phyloP scores from a whole-genome alignment of 2,113 vertebrate genomes.

The Callipepla squamata region DNA sequence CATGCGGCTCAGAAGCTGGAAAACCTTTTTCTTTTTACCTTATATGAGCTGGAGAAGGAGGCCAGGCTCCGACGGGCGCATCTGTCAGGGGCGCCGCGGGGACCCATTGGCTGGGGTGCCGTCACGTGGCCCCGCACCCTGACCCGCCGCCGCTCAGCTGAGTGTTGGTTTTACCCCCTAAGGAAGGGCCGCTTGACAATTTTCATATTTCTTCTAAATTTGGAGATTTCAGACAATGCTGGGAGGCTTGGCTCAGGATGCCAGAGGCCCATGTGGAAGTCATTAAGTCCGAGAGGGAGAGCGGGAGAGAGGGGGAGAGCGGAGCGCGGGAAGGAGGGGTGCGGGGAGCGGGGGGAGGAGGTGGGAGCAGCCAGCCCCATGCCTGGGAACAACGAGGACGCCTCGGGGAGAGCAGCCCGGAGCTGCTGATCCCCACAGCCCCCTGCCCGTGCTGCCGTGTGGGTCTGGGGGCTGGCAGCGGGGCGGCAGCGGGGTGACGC shows the following conservation, averaged over 20 bases:
- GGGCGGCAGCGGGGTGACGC: accelerated
- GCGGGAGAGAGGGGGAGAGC: constrained; percentile 62
- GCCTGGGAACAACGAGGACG: constrained; percentile 81
- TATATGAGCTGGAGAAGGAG: constrained; percentile 90
- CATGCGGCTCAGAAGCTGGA: constrained; percentile 74
- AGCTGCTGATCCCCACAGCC: constrained; percentile 76
- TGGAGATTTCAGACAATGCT: constrained; percentile 93
- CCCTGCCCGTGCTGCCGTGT: neutral
- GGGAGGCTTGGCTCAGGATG: constrained; percentile 82
- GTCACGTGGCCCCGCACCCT: constrained; percentile 77
- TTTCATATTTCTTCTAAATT: constrained; percentile 99
- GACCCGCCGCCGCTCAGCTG: constrained; percentile 81
- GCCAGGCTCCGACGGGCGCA: constrained; percentile 73
- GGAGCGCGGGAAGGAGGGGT: constrained; percentile 60
- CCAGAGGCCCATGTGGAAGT: constrained; percentile 89
- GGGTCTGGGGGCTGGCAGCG: neutral
- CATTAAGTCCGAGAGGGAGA: constrained; percentile 82
- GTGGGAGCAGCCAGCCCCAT: constrained; percentile 40
- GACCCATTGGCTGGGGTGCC: constrained; percentile 81
- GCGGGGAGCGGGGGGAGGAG: constrained; percentile 56
- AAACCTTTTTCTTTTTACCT: constrained; percentile 87
- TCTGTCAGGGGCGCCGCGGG: constrained; percentile 75
- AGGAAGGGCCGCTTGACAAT: constrained; percentile 89
- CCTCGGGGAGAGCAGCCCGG: constrained; percentile 76
- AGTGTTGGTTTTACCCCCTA: constrained; percentile 86